Percentiles rank a stretch among this genome's conserved stretches.
Evolutionary conservation across 2,797 vertebrate genomes (phyloP).

Genomic region (Sebastes oblongus): DNA sequence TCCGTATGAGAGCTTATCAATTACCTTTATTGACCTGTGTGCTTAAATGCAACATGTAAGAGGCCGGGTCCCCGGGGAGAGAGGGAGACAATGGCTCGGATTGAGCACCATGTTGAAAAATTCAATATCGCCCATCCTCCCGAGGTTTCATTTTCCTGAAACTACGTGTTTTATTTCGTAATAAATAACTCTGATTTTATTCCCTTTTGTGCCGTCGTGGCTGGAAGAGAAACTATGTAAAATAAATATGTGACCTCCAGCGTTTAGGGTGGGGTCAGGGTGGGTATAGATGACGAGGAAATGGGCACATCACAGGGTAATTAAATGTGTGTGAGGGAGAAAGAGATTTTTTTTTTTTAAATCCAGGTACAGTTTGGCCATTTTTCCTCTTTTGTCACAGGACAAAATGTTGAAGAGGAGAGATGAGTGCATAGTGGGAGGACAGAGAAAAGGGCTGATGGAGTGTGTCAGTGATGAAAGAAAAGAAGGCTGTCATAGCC

Average conservation of each 20-base stretch:
- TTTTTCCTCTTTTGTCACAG: conserved; percentile 43
- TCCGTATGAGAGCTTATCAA: conserved; percentile 76
- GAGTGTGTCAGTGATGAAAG: conserved; percentile 63
- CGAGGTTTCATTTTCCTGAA: conserved; percentile 68
- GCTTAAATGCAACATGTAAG: conserved; percentile 66
- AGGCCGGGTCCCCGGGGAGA: conserved; percentile 23
- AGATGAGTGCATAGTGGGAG: conserved; percentile 48
- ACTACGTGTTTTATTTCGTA: conserved; percentile 61
- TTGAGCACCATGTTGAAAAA: conserved; percentile 51
- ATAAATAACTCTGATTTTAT: conserved; percentile 73
- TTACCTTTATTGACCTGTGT: conserved; percentile 75
- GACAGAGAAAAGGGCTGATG: conserved; percentile 53
- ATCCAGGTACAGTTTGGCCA: conserved; percentile 13
- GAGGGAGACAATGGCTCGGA: conserved; percentile 47
- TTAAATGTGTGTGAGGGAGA: conserved; percentile 8
- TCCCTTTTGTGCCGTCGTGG: conserved; percentile 34
- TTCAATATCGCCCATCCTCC: conserved; percentile 60
- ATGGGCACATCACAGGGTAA: conserved; percentile 23
- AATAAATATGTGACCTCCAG: conserved; percentile 66
- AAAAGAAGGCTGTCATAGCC: conserved; percentile 59
- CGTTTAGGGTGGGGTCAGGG: conserved; percentile 37
- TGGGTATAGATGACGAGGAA: conserved; percentile 6
- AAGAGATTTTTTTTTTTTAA: not conserved
- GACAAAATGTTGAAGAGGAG: conserved; percentile 45
- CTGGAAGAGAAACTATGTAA: conserved; percentile 52